phyloP scores from a whole-genome alignment of 2,888 invertebrate species.

The Apodemia hepburni region DNA sequence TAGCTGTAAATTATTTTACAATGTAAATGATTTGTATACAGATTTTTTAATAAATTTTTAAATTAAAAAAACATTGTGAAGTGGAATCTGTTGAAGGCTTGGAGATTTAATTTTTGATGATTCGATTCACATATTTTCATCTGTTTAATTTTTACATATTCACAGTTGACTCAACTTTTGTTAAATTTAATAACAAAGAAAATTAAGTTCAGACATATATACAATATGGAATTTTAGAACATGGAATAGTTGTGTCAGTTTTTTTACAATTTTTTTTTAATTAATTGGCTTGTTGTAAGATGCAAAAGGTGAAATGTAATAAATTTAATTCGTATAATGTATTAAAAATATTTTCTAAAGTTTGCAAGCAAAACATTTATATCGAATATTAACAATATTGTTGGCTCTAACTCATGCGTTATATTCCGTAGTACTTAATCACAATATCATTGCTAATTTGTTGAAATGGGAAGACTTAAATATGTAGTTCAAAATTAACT shows the following conservation, averaged over 20 bases:
- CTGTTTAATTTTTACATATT: constrained; percentile 43
- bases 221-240: too few species aligned
- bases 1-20: constrained; percentile 21
- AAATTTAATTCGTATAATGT: too few species aligned
- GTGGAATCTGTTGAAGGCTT: constrained; percentile 64
- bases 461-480: not conserved
- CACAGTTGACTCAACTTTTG: constrained; percentile 35
- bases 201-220: not conserved
- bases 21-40: constrained; percentile 48
- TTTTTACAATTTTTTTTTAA: too few species aligned
- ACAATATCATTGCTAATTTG: not conserved
- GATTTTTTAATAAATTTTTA: constrained; percentile 62
- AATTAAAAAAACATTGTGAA: constrained; percentile 35
- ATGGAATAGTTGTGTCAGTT: too few species aligned
- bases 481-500: not conserved
- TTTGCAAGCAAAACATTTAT: too few species aligned
- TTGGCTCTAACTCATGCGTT: not conserved
- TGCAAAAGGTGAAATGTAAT: not conserved
- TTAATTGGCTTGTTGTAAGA: too few species aligned
- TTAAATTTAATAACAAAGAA: constrained; percentile 17
- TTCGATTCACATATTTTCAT: constrained; percentile 64
- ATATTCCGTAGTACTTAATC: not conserved
- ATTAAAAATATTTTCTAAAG: not conserved
- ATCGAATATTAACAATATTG: not conserved
- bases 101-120: constrained; percentile 48